A percentile compares a stretch with the other conserved stretches of the same genome.
Conservation (phyloP, 1,140 invertebrate genomes). For the Drosophila pachea region DNA sequence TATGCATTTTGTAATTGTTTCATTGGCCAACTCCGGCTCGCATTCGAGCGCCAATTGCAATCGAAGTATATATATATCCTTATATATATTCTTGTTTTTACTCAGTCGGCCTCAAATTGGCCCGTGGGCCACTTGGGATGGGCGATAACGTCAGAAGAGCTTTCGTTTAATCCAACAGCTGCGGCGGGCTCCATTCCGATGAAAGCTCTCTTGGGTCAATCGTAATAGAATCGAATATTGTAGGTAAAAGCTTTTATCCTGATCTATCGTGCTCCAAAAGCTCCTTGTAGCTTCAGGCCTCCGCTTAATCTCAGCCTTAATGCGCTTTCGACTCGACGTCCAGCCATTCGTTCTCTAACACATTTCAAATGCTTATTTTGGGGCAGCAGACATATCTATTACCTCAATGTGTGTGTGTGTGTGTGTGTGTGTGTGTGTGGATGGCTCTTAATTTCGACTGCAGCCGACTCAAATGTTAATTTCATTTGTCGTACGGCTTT, state of each 20-base stretch:
- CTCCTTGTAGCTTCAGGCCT: background rate
- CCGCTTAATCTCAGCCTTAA: background rate
- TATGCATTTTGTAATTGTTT: conserved; percentile 2
- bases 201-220: too few species aligned
- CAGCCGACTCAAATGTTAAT: conserved; percentile 73
- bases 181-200: too few species aligned
- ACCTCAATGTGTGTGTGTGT: conserved; percentile 54
- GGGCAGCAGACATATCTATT: conserved; percentile 45
- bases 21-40: background rate
- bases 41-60: background rate
- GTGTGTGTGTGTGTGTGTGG: conserved; percentile 1
- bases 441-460: conserved; percentile 66
- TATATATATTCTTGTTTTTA: too few species aligned
- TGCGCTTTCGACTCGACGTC: too few species aligned
- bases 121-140: too few species aligned
- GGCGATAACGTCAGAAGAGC: too few species aligned
- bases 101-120: too few species aligned
- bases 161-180: too few species aligned
- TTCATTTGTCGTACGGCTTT: conserved; percentile 72
- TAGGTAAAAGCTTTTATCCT: too few species aligned
- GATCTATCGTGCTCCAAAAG: too few species aligned
- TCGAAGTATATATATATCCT: background rate
- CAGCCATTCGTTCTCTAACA: too few species aligned
- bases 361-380: conserved; percentile 2
- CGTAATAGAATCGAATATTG: too few species aligned